These are phyloP conservation scores for Zophobas atratus DNA, from an alignment of 1,140 invertebrate genomes.

Conservation along the genomic window DNA sequence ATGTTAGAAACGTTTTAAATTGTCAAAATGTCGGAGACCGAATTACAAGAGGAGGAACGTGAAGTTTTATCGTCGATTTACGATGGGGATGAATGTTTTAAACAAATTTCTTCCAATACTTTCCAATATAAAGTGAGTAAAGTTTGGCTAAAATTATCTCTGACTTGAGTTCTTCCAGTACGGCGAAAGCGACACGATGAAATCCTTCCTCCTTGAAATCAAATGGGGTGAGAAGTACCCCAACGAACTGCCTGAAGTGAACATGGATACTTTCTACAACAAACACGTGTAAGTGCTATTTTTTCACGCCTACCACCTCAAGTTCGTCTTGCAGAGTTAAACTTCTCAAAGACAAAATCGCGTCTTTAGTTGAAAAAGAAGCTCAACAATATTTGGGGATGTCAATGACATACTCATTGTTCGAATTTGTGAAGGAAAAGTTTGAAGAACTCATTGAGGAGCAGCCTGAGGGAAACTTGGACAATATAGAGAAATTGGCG, in stretches of 20 bases:
- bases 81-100: slow-evolving; percentile 92
- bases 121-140: slow-evolving; percentile 95
- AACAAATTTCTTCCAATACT: slow-evolving; percentile 81
- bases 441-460: slow-evolving; percentile 78
- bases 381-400: slow-evolving; percentile 86
- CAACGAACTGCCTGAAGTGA: slow-evolving; percentile 84
- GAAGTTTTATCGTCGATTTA: slow-evolving; percentile 95
- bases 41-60: slow-evolving; percentile 88
- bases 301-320: not conserved
- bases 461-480: slow-evolving; percentile 73
- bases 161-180: slow-evolving; percentile 74
- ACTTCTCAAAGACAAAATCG: slow-evolving; percentile 82
- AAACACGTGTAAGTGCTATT: slow-evolving; percentile 86
- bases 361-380: slow-evolving; percentile 77
- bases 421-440: slow-evolving; percentile 93
- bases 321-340: slow-evolving; percentile 72
- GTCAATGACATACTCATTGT: slow-evolving; percentile 95
- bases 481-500: slow-evolving; percentile 67
- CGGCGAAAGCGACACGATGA: slow-evolving; percentile 84
- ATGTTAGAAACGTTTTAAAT: slow-evolving; percentile 19
- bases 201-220: slow-evolving; percentile 91
- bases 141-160: not conserved
- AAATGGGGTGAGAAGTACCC: slow-evolving; percentile 91
- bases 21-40: slow-evolving; percentile 72
- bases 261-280: slow-evolving; percentile 95